Evolutionary conservation across 2,113 vertebrate species (phyloP).

Genomic region (Strix uralensis): DNA sequence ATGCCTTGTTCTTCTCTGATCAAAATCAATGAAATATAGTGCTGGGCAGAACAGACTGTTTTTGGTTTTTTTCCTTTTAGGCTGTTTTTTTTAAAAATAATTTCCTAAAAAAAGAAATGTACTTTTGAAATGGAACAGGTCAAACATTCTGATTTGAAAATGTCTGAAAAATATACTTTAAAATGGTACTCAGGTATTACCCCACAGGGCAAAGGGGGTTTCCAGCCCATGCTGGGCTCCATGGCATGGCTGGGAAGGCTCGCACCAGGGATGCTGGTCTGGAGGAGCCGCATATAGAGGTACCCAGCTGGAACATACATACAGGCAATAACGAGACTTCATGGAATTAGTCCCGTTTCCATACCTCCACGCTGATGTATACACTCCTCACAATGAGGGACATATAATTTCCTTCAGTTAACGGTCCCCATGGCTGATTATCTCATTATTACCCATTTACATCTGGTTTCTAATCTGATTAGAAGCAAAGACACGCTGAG

Average conservation of each 20-base stretch:
- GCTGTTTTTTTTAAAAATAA: neutral
- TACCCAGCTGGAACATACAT: neutral
- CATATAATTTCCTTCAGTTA: neutral
- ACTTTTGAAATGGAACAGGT: neutral
- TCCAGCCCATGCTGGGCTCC: neutral
- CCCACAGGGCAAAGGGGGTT: fast-evolving
- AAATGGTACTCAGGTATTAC: neutral
- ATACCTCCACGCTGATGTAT: neutral
- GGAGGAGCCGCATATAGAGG: neutral
- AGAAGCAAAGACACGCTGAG: neutral
- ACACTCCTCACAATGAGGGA: neutral
- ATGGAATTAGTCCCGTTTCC: neutral
- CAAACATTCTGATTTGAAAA: neutral
- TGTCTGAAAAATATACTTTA: neutral
- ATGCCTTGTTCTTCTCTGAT: neutral
- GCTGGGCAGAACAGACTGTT: neutral
- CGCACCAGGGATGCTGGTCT: neutral
- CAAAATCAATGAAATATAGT: neutral
- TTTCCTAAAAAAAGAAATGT: neutral
- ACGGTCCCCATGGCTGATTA: neutral
- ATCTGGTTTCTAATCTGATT: neutral
- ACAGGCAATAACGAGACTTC: too few species aligned
- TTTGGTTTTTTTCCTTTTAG: neutral
- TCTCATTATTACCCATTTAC: neutral
- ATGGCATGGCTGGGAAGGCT: neutral